These are phyloP conservation scores for Strix aluco DNA, from an alignment of 2,113 vertebrate genomes.

Conservation along the genomic window DNA sequence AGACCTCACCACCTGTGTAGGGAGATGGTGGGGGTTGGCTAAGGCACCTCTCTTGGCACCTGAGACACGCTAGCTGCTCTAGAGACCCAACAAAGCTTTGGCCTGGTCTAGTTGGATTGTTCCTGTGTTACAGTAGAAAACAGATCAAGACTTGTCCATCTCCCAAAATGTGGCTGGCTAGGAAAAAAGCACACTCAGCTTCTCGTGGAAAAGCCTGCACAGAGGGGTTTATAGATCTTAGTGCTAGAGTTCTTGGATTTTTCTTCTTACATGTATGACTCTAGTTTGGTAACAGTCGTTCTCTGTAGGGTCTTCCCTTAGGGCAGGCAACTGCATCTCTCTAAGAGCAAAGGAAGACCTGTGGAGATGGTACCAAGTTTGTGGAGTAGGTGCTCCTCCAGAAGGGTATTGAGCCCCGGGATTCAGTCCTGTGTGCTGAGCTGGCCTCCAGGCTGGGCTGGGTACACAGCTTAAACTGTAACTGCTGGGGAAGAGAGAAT, in stretches of 20 bases:
- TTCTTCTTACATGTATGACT: background rate
- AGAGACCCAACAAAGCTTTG: background rate
- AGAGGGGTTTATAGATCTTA: background rate
- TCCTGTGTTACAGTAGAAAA: background rate
- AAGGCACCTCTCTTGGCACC: background rate
- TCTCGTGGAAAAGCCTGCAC: background rate
- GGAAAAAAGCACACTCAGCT: background rate
- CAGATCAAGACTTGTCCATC: background rate
- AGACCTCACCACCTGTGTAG: background rate
- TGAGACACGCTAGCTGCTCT: background rate
- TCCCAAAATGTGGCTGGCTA: background rate
- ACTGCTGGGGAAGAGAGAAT: background rate
- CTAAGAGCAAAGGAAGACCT: background rate
- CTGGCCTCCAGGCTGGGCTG: background rate
- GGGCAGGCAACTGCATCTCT: background rate
- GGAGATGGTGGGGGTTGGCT: fast-evolving
- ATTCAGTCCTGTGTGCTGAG: background rate
- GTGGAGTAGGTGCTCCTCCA: background rate
- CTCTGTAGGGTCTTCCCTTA: background rate
- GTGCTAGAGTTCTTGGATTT: background rate
- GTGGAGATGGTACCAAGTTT: background rate
- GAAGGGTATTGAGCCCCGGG: background rate
- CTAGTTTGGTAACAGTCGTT: background rate
- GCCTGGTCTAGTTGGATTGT: background rate
- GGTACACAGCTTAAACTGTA: background rate